Conservation (phyloP, 2,888 invertebrate genomes). For the Metacarcinus magister region DNA sequence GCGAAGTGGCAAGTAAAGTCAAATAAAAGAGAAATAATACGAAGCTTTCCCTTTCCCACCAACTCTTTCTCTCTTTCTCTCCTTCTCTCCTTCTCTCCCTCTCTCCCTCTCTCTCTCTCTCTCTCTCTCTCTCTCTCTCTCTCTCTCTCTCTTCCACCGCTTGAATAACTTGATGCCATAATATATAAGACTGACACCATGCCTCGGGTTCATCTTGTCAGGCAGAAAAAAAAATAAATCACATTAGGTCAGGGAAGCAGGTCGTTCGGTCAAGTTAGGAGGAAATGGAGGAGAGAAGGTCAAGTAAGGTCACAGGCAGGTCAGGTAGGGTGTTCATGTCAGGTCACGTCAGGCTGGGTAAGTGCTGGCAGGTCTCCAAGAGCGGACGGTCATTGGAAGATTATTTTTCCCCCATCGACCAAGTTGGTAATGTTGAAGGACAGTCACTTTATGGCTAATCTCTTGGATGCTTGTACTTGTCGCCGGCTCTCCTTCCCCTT, state of each 20-base stretch:
- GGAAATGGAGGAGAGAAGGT: not conserved
- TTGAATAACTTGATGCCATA: not conserved
- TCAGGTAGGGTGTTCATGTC: not conserved
- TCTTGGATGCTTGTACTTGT: not conserved
- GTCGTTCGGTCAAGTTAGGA: not conserved
- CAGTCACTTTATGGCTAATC: not conserved
- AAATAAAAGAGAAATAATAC: not conserved
- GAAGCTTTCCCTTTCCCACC: not conserved
- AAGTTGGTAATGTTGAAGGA: conserved; percentile 12
- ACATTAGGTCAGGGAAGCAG: not conserved
- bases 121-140: conserved; percentile 2
- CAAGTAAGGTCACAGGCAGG: not conserved
- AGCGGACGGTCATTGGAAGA: not conserved
- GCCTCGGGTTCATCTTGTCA: not conserved
- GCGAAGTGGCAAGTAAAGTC: not conserved
- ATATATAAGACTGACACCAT: not conserved
- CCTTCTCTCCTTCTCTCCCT: not conserved
- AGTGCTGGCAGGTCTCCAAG: conserved; percentile 4
- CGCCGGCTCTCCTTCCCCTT: not conserved
- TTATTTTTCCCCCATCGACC: conserved; percentile 18
- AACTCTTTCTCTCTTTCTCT: too few species aligned
- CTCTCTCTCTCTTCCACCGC: not conserved
- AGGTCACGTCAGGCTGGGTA: not conserved
- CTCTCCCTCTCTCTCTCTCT: not conserved
- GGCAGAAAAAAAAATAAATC: not conserved